A percentile compares a stretch with the other conserved stretches of the same genome.
phyloP scores from a whole-genome alignment of 2,113 vertebrate genomes.

The Sturnira hondurensis region DNA sequence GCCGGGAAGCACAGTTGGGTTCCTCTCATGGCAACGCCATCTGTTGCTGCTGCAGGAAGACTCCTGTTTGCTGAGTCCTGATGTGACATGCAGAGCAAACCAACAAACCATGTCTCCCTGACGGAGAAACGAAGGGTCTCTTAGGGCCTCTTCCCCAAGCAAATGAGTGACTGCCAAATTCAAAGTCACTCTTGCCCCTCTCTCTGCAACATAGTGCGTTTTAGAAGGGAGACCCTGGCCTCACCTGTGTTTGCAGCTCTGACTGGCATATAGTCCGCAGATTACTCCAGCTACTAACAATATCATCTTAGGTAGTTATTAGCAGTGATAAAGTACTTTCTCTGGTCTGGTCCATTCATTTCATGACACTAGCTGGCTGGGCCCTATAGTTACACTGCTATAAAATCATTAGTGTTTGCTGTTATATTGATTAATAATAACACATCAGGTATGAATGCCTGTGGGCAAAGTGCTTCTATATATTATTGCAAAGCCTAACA shows the following conservation, averaged over 20 bases:
- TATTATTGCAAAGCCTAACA: background rate
- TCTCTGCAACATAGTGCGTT: background rate
- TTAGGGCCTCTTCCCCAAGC: background rate
- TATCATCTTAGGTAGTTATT: background rate
- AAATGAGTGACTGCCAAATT: background rate
- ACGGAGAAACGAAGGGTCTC: background rate
- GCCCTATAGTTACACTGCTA: background rate
- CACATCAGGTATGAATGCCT: background rate
- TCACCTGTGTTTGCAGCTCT: background rate
- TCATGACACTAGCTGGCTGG: background rate
- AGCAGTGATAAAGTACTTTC: background rate
- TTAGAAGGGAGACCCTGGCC: background rate
- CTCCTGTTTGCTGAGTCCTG: background rate
- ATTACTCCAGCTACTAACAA: background rate
- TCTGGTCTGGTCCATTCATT: background rate
- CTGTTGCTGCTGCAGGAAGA: background rate
- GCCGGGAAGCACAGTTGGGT: accelerated
- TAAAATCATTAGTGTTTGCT: background rate
- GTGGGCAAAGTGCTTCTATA: background rate
- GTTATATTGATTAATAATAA: background rate
- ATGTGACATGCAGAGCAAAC: background rate
- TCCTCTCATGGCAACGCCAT: accelerated
- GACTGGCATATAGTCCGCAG: background rate
- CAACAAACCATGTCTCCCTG: background rate
- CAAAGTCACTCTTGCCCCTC: background rate